Evolutionary conservation across 64 coral and sea anemone genomes (phyloP), one percentile per base, ranked within the genome.

Genomic region (Stichodactyla helianthus): DNA sequence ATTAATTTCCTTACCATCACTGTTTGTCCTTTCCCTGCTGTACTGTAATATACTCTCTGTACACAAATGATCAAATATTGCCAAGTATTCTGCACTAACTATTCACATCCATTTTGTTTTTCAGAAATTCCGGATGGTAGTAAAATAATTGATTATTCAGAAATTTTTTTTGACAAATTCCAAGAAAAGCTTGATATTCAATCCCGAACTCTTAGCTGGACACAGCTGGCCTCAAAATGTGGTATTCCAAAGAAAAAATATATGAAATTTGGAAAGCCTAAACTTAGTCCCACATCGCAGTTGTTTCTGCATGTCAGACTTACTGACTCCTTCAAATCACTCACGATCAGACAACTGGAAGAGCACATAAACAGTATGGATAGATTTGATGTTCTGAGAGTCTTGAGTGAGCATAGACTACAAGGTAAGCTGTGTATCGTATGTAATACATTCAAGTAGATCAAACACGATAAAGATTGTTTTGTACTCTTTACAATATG

Each of bases 161-260:
- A 81, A 19, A 28, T 81, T 81, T 20, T 81, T 81, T 20, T 53
- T 2, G 51, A 81, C 52, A 20, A 7, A 54, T 81, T 81, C 26
- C 54, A 81, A 51, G 78, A 81, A 19, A 81, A 81, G 52, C 78
- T 81, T 20, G 78, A 81, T 22, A 81, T 74, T 20, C 78, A 51
- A 20, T 52, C 35, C 17, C 52, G 78, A 22, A 51, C 35, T 52
- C 15, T 54, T 8, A 54, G 52, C 20, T 81, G 78, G 78, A 81
- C 0, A 20, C 50, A 51, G 52, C 20, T 81, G 25, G 78, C 78
- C 15, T 53, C 11, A 5, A 81, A 81, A 81, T 81, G 78, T 81
- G 19, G 52, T 7, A 81, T 81, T 11, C 51, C 78, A 51, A 81
- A 54, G 52, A 81, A 81, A 81, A 81, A 8, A 7, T 81, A 20